Base-by-base conservation (phyloP, 2,797 vertebrate species). In the Arnoldichthys spilopterus region DNA sequence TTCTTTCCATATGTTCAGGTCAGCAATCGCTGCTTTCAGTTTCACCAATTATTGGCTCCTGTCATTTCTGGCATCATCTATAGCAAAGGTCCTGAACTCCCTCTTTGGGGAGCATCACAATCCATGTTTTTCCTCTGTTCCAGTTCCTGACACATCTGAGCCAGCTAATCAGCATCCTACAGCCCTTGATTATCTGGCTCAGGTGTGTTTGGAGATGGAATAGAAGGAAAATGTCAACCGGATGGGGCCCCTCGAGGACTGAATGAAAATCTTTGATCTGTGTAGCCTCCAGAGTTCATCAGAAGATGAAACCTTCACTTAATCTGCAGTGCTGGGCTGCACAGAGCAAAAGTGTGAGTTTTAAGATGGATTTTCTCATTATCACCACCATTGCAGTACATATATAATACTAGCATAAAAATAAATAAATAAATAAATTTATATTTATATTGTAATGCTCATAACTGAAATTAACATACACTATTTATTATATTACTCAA, bases 221-320 rank as follows among this genome's bases (percentile, higher is more conserved):
- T 47, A 47, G 56, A 62, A 30, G 30, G 30, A 74, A 62, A 32
- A 47, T 62, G 16, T 28, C 51, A 37, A 34, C 53, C 59, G 63
- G 37, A 37, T 66, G 37, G n/a, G 12, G 37, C 5, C 18, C 40
- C 66, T 26, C 2, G 9, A 68, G 30, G 66, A 47, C 43, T 47
- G 66, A 43, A 49, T 28, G 26, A 49, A 40, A 18, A 49, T 28
- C 66, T 69, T 69, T 69, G 66, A 69, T 69, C 45, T 69, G 34
- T 53, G 28, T 20, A 32, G 28, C 47, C 67, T 34, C 67, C 67
- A 34, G 67, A 70, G 67, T 70, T 70, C 67, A 70, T 70, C 67
- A 32, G 45, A 53, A 51, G 47, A 32, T 68, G 20, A 64, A 64
- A 64, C 34, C 20, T 22, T 43, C 3, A n/a, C 61, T 37, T 11